These are phyloP conservation scores for Ormyrus labotus DNA, from an alignment of 2,888 invertebrate genomes.

Conservation along the genomic window DNA sequence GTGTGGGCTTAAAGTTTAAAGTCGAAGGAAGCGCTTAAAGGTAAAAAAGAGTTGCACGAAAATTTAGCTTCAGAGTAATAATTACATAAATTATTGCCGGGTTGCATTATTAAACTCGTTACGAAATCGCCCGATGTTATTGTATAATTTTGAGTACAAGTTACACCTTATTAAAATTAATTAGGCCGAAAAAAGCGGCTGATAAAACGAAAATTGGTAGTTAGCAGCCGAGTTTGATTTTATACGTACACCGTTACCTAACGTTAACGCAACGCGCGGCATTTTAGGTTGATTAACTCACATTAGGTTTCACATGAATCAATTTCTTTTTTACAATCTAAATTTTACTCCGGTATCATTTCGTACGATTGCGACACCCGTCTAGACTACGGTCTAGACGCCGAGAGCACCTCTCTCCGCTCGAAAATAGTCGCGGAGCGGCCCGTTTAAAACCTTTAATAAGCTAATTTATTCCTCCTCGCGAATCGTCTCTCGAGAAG, in stretches of 20 bases:
- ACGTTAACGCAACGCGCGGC: slow-evolving; percentile 21
- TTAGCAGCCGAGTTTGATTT: slow-evolving; percentile 21
- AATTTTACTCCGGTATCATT: slow-evolving; percentile 13
- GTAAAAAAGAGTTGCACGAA: no score
- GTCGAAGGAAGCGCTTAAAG: no score
- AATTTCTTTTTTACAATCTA: slow-evolving; percentile 30
- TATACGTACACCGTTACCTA: slow-evolving; percentile 4
- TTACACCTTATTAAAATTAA: slow-evolving; percentile 8
- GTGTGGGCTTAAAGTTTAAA: no score
- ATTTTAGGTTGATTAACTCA: slow-evolving; percentile 33
- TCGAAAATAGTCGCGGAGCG: not conserved
- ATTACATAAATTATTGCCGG: no score
- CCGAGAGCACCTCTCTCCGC: not conserved
- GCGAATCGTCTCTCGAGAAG: no score
- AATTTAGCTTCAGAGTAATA: no score
- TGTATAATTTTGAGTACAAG: not conserved
- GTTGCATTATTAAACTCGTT: no score
- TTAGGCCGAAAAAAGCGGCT: slow-evolving; percentile 5
- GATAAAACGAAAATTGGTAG: slow-evolving; percentile 16
- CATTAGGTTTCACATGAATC: slow-evolving; percentile 39
- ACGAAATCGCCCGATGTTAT: no score
- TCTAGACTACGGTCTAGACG: slow-evolving; percentile 39
- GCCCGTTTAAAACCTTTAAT: not conserved
- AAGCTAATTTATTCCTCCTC: no score
- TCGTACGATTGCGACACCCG: slow-evolving; percentile 16